A percentile compares a stretch with the other conserved stretches of the same genome.
phyloP scores from a whole-genome alignment of 2,888 invertebrate species.

The Prosapia bicincta region DNA sequence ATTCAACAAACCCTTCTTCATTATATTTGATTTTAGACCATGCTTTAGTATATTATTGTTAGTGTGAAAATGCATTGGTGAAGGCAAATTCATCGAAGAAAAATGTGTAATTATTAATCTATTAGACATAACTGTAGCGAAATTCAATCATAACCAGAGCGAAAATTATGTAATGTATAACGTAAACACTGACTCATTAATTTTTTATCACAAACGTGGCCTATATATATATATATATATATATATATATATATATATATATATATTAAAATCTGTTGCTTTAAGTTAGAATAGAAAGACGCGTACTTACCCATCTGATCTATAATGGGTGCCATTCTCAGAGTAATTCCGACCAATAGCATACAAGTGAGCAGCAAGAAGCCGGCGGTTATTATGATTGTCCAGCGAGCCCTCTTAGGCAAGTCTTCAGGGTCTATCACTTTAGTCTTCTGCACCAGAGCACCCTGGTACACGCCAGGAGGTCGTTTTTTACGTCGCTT shows the following conservation, averaged over 20 bases:
- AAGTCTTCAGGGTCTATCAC: conserved; percentile 70
- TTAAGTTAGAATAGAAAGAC: too few species aligned
- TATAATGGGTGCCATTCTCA: conserved; percentile 92
- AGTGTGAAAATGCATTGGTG: too few species aligned
- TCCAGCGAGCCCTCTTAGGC: conserved; percentile 81
- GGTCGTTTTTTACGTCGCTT: conserved; percentile 40
- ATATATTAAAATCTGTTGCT: neutral
- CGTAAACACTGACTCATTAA: too few species aligned
- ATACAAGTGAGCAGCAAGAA: conserved; percentile 84
- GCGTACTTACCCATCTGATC: conserved; percentile 98
- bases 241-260: neutral
- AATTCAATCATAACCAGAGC: too few species aligned
- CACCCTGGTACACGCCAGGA: neutral
- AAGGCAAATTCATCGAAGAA: too few species aligned
- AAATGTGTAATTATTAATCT: too few species aligned
- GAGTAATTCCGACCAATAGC: conserved; percentile 83
- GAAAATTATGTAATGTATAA: too few species aligned
- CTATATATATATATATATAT: neutral
- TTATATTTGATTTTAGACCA: too few species aligned
- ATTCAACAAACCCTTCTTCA: too few species aligned
- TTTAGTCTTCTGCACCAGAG: neutral
- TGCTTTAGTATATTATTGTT: too few species aligned
- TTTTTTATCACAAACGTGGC: too few species aligned
- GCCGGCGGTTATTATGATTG: conserved; percentile 88
- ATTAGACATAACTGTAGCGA: too few species aligned